Evolutionary conservation across 1,140 invertebrate genomes (phyloP).

Genomic region (Heliconius himera): DNA sequence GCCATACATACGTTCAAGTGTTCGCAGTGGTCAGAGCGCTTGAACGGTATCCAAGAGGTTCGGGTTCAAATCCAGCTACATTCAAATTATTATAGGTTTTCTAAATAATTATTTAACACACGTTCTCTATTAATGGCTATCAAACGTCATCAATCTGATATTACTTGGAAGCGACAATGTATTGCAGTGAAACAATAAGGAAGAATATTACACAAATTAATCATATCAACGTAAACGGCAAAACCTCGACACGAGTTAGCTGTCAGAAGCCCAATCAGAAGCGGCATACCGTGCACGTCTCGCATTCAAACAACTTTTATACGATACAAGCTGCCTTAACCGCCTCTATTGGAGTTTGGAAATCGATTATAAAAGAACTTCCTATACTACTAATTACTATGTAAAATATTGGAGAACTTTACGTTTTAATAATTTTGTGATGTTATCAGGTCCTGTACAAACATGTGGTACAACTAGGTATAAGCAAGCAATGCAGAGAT

Average conservation of each 20-base stretch:
- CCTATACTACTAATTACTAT: not conserved
- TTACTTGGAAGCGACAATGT: not conserved
- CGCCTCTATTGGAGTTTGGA: not conserved
- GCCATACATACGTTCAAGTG: no score
- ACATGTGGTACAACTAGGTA: not conserved
- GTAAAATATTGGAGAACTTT: not conserved
- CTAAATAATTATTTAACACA: not conserved
- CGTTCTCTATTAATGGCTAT: not conserved
- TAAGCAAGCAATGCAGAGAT: conserved; percentile 39
- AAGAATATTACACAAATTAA: conserved; percentile 11
- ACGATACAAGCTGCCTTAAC: not conserved
- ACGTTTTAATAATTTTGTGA: no score
- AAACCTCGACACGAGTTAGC: conserved; percentile 33
- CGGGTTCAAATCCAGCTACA: no score
- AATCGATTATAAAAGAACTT: not conserved
- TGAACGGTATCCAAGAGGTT: no score
- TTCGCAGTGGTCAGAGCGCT: no score
- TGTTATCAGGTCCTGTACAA: not conserved
- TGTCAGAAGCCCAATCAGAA: conserved; percentile 29
- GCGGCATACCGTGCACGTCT: conserved; percentile 17
- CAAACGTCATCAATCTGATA: not conserved
- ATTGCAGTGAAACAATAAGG: not conserved
- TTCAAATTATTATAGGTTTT: no score
- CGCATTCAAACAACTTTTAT: not conserved
- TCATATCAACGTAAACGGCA: not conserved